Percentiles rank a stretch among this genome's conserved stretches.
Conservation (phyloP, 2,797 vertebrate species). For the Malacoctenus gilli region DNA sequence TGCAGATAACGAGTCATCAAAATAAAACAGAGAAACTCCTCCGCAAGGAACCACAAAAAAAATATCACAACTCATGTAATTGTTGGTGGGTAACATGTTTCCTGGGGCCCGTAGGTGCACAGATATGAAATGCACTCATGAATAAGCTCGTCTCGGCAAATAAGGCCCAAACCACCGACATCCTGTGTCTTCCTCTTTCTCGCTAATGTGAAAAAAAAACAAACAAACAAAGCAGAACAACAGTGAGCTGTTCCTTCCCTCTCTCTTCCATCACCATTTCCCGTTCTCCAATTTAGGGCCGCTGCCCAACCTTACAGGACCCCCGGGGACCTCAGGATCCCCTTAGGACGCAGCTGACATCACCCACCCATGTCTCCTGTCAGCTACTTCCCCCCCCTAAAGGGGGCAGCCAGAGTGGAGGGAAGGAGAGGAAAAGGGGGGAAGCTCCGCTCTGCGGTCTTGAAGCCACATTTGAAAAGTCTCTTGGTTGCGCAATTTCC, state of each 20-base stretch:
- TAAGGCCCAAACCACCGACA: constrained; percentile 31
- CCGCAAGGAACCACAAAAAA: constrained; percentile 3
- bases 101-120: background rate
- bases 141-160: constrained; percentile 22
- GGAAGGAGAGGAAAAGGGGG: constrained; percentile 47
- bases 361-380: constrained; percentile 71
- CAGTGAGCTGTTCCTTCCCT: constrained; percentile 49
- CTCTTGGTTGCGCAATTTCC: constrained; percentile 58
- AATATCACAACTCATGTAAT: constrained; percentile 1
- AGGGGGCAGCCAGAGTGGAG: constrained; percentile 14
- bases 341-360: constrained; percentile 53
- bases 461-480: constrained; percentile 35
- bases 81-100: constrained; percentile 4
- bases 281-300: constrained; percentile 28
- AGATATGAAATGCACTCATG: background rate
- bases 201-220: constrained; percentile 57
- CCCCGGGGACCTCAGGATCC: constrained; percentile 25
- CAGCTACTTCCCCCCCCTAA: constrained; percentile 66
- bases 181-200: constrained; percentile 56
- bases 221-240: constrained; percentile 53
- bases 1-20: background rate
- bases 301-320: constrained; percentile 43
- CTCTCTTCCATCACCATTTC: constrained; percentile 47
- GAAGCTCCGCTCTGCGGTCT: constrained; percentile 34
- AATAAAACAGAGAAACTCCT: constrained; percentile 8